Evolutionary conservation across 2,113 vertebrate genomes (phyloP).

Genomic region (Physeter macrocephalus): DNA sequence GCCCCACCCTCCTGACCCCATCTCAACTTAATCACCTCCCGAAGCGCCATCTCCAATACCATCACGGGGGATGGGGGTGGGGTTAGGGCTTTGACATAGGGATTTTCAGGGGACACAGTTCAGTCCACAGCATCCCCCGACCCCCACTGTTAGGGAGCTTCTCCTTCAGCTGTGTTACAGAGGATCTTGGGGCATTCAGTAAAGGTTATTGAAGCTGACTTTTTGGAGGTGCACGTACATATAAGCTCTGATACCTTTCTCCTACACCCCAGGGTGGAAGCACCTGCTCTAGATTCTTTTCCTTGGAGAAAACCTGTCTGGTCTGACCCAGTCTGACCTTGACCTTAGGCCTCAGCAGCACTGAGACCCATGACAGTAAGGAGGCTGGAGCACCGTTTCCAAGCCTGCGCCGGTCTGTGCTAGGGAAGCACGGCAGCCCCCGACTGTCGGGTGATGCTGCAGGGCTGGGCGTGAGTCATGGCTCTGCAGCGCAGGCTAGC

Average conservation of each 20-base stretch:
- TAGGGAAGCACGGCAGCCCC: not conserved
- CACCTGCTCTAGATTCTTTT: not conserved
- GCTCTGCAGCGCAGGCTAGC: not conserved
- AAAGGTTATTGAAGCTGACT: not conserved
- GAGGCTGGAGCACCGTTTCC: not conserved
- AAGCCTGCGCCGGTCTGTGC: not conserved
- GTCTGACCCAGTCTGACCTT: not conserved
- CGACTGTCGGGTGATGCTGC: not conserved
- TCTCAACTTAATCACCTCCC: not conserved
- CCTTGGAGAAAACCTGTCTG: not conserved
- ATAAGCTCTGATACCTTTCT: not conserved
- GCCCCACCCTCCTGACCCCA: not conserved
- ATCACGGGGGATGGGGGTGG: not conserved
- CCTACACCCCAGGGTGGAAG: not conserved
- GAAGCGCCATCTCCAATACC: not conserved
- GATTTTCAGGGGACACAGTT: not conserved
- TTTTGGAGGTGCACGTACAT: not conserved
- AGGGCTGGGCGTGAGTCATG: not conserved
- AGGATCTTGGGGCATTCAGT: not conserved
- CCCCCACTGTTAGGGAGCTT: not conserved
- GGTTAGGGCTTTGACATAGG: not conserved
- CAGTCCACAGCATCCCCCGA: not conserved
- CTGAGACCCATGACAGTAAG: not conserved
- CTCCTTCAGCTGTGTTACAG: not conserved
- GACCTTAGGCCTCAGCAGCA: not conserved